Conservation (phyloP, 2,888 invertebrate species). For the Apamea anceps region DNA sequence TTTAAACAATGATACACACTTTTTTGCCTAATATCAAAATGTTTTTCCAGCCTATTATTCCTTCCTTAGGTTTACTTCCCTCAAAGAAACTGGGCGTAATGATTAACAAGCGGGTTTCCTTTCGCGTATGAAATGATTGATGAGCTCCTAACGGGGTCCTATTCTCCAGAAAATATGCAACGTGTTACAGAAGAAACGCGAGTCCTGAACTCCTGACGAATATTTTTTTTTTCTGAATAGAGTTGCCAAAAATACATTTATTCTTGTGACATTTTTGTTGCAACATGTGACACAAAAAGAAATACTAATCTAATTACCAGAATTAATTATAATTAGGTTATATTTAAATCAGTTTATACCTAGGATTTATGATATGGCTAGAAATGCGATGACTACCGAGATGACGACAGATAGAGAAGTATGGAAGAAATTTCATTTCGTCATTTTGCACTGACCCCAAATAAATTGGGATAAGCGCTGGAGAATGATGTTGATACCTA, state of each 20-base stretch:
- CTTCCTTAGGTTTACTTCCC: background rate
- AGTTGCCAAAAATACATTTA: background rate
- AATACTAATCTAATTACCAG: too few relatives aligned
- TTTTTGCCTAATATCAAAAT: background rate
- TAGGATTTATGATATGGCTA: background rate
- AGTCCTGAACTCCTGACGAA: background rate
- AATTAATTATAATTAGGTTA: too few relatives aligned
- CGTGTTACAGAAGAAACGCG: constrained; percentile 16
- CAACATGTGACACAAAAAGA: background rate
- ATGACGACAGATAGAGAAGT: background rate
- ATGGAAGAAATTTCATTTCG: background rate
- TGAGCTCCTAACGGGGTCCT: constrained; percentile 7
- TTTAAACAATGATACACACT: background rate
- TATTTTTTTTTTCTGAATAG: constrained; percentile 5
- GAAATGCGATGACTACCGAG: background rate
- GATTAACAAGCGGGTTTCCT: constrained; percentile 17
- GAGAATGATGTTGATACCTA: background rate
- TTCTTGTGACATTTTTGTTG: background rate
- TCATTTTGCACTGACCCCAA: background rate
- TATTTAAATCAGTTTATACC: background rate
- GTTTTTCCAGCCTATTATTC: background rate
- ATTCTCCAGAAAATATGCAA: constrained; percentile 43
- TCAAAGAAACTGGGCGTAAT: constrained; percentile 12
- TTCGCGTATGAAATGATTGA: constrained; percentile 19
- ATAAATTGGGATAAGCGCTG: background rate